Evolutionary conservation across 2,113 vertebrate species (phyloP).

Genomic region (Nesospiza acunhae): DNA sequence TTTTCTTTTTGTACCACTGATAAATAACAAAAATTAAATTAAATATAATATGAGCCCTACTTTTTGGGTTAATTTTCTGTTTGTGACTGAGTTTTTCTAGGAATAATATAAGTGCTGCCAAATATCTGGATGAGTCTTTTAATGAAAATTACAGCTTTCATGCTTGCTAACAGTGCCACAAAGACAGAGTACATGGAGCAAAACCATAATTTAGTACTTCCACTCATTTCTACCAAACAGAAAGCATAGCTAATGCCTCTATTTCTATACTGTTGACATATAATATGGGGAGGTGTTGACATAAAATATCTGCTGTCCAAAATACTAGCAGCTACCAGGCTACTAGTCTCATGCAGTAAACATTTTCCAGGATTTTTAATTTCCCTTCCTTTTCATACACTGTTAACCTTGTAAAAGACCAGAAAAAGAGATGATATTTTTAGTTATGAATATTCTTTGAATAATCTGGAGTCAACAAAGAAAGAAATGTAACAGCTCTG

Average conservation of each 20-base stretch:
- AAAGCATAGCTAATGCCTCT: neutral
- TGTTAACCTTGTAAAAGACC: neutral
- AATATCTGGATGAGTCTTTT: slow-evolving; percentile 60
- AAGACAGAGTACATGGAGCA: slow-evolving; percentile 6
- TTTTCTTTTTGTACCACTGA: neutral
- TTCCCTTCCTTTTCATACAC: neutral
- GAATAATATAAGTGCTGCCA: slow-evolving; percentile 43
- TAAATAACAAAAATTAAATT: slow-evolving; percentile 18
- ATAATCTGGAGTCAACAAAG: neutral
- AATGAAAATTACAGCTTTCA: slow-evolving; percentile 73
- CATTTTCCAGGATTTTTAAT: neutral
- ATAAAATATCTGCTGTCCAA: neutral
- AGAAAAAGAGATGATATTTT: neutral
- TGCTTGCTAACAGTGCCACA: slow-evolving; percentile 14
- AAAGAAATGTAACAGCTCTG: neutral
- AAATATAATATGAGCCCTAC: neutral
- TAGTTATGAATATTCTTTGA: neutral
- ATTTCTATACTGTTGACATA: neutral
- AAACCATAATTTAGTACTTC: slow-evolving; percentile 34
- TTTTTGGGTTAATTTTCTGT: slow-evolving; percentile 63
- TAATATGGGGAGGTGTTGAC: neutral
- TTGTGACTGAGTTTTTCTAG: slow-evolving; percentile 42
- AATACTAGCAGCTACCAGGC: neutral
- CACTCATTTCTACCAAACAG: neutral
- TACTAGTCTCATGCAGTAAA: accelerated